Evolutionary conservation across 2,797 vertebrate species (phyloP).

Genomic region (Halcyon leucocephala): DNA sequence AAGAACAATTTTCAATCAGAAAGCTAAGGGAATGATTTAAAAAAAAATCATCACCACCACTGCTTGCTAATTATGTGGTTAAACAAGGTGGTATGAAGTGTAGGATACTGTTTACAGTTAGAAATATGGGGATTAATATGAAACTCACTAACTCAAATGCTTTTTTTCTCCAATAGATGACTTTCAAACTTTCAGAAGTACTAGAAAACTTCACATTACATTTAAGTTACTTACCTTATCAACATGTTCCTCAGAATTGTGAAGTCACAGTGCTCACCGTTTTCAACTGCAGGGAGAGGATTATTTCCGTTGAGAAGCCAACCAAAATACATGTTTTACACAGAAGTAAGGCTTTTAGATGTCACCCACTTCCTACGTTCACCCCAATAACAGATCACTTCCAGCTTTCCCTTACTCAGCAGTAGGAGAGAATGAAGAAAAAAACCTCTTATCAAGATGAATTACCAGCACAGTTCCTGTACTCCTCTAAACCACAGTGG

Average conservation of each 20-base stretch:
- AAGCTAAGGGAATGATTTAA: neutral
- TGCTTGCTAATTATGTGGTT: neutral
- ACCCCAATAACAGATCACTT: neutral
- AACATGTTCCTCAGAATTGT: constrained; percentile 99
- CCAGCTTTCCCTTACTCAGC: neutral
- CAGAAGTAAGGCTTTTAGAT: neutral
- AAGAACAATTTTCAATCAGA: neutral
- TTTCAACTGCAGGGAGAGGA: constrained; percentile 87
- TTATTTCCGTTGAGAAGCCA: neutral
- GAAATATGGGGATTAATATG: neutral
- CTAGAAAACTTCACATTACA: neutral
- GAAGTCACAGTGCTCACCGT: constrained; percentile 97
- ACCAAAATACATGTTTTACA: neutral
- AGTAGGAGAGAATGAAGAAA: neutral
- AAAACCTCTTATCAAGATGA: neutral
- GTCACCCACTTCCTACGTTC: neutral
- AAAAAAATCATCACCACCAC: neutral
- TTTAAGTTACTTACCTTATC: constrained; percentile 87
- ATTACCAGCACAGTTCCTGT: neutral
- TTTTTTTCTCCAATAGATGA: neutral
- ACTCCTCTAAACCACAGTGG: neutral
- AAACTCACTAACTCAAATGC: neutral
- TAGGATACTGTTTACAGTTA: neutral
- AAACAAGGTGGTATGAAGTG: neutral
- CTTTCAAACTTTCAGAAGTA: neutral